Conservation (phyloP, 1,140 invertebrate species). For the Centruroides sculpturatus region DNA sequence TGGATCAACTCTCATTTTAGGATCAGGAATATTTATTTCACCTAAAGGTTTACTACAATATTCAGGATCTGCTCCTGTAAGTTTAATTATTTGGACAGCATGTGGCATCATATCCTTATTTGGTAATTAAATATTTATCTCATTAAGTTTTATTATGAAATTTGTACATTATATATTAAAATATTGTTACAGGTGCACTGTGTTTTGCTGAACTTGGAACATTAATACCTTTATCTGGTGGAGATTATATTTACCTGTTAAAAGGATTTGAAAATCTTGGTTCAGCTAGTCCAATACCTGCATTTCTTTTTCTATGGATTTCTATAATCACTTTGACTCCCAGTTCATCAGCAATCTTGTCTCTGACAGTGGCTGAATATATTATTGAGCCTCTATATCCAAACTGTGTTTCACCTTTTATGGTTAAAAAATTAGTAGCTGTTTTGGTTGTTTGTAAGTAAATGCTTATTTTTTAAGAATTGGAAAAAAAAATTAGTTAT, state of each 20-base stretch:
- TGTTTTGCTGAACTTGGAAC: constrained; percentile 66
- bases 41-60: constrained; percentile 61
- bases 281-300: constrained; percentile 50
- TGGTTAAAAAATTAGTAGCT: constrained; percentile 50
- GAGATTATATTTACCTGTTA: constrained; percentile 56
- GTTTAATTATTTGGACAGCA: constrained; percentile 62
- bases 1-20: constrained; percentile 29
- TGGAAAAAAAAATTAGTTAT: no score
- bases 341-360: constrained; percentile 41
- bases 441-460: constrained; percentile 28
- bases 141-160: no score
- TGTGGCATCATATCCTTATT: constrained; percentile 56
- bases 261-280: constrained; percentile 26
- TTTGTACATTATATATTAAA: no score
- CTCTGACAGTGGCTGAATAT: constrained; percentile 60
- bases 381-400: constrained; percentile 56
- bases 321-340: constrained; percentile 62
- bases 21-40: constrained; percentile 81
- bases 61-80: constrained; percentile 68
- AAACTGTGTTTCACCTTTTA: constrained; percentile 47
- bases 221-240: constrained; percentile 53
- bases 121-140: neutral
- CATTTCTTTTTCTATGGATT: constrained; percentile 64
- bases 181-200: constrained; percentile 30
- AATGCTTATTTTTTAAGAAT: neutral